Evolutionary conservation across 2,888 invertebrate genomes (phyloP).

Genomic region (Watsonalla binaria): DNA sequence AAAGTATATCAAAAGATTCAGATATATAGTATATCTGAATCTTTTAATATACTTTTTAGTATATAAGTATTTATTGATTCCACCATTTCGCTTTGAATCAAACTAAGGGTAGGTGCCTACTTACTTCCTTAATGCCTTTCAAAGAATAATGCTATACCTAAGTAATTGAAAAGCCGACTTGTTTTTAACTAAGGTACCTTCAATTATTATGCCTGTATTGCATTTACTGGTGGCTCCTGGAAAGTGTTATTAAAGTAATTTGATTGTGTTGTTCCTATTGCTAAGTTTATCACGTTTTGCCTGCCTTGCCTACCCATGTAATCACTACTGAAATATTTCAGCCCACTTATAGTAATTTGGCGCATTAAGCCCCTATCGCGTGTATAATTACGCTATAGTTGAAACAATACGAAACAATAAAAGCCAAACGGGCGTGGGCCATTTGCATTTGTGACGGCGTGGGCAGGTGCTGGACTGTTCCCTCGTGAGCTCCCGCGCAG

Average conservation of each 20-base stretch:
- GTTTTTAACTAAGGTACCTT: too few relatives aligned
- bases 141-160: too few relatives aligned
- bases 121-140: too few relatives aligned
- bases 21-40: too few relatives aligned
- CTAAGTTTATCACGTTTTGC: slow-evolving; percentile 43
- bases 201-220: background rate
- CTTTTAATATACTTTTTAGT: too few relatives aligned
- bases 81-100: too few relatives aligned
- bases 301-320: slow-evolving; percentile 40
- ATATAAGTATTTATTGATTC: too few relatives aligned
- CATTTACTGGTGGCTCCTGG: slow-evolving; percentile 22
- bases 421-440: slow-evolving; percentile 58
- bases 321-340: slow-evolving; percentile 63
- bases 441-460: slow-evolving; percentile 63
- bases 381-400: slow-evolving; percentile 57
- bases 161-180: too few relatives aligned
- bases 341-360: slow-evolving; percentile 65
- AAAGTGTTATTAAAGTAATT: slow-evolving; percentile 33
- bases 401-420: slow-evolving; percentile 70
- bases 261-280: slow-evolving; percentile 32
- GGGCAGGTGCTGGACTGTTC: slow-evolving; percentile 50
- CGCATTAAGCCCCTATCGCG: slow-evolving; percentile 62
- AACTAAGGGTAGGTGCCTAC: too few relatives aligned
- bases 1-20: too few relatives aligned
- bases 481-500: slow-evolving; percentile 22